Evolutionary conservation across 2,113 vertebrate genomes (phyloP).

Genomic region (Boleophthalmus pectinirostris): DNA sequence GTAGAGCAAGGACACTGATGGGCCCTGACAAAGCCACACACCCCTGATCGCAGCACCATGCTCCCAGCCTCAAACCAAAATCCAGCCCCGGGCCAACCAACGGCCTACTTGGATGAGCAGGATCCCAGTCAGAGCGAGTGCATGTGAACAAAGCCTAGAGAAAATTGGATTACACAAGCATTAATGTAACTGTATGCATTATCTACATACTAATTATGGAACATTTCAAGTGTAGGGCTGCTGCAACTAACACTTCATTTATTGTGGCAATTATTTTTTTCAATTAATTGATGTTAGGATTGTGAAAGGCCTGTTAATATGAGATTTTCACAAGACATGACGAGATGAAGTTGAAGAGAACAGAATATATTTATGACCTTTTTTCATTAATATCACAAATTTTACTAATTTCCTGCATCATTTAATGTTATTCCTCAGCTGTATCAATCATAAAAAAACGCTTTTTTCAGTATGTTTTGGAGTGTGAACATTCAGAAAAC

Average conservation of each 20-base stretch:
- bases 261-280: too few relatives aligned
- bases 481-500: too few relatives aligned
- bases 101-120: conserved; percentile 68
- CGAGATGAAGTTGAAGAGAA: too few relatives aligned
- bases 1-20: conserved; percentile 75
- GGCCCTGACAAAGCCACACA: conserved; percentile 75
- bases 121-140: conserved; percentile 47
- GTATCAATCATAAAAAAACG: too few relatives aligned
- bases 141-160: conserved; percentile 44
- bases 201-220: conserved; percentile 1
- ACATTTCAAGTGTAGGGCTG: background rate
- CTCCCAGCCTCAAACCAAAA: conserved; percentile 64
- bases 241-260: background rate
- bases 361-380: too few relatives aligned
- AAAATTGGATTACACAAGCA: conserved; percentile 30
- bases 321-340: too few relatives aligned
- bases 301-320: too few relatives aligned
- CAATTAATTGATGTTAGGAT: too few relatives aligned
- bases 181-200: conserved; percentile 21
- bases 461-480: too few relatives aligned
- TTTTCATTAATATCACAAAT: too few relatives aligned
- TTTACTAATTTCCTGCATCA: too few relatives aligned
- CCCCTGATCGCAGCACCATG: conserved; percentile 52
- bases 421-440: too few relatives aligned
- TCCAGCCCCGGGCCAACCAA: conserved; percentile 57